phyloP scores from a whole-genome alignment of 2,888 invertebrate genomes.

The Drosophila diplacantha region DNA sequence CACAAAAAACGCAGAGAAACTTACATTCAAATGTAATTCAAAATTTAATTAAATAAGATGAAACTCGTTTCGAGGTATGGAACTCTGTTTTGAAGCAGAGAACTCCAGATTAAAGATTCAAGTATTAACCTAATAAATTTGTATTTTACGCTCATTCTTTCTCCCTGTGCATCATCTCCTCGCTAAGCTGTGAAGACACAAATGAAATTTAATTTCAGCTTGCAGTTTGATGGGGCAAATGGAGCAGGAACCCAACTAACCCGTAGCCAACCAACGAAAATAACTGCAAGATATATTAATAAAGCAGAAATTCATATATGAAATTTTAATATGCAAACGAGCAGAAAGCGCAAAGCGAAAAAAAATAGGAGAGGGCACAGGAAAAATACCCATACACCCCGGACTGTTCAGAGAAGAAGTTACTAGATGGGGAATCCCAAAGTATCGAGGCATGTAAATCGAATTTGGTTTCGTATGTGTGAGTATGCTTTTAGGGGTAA shows the following conservation, averaged over 20 bases:
- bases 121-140: not conserved
- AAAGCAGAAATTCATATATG: constrained; percentile 72
- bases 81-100: too few relatives aligned
- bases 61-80: not conserved
- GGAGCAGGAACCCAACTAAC: constrained; percentile 63
- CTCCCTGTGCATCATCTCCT: constrained; percentile 9
- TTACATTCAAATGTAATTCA: not conserved
- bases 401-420: constrained; percentile 8
- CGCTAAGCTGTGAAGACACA: constrained; percentile 34
- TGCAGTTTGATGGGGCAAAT: constrained; percentile 68
- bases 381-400: constrained; percentile 36
- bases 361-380: constrained; percentile 39
- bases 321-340: constrained; percentile 72
- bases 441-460: constrained; percentile 62
- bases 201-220: constrained; percentile 68
- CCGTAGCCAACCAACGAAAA: constrained; percentile 57
- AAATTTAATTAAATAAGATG: not conserved
- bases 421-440: constrained; percentile 44
- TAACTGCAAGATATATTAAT: constrained; percentile 73
- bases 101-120: too few relatives aligned
- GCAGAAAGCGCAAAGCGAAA: constrained; percentile 51
- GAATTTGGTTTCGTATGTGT: constrained; percentile 35
- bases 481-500: constrained; percentile 17
- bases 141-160: not conserved
- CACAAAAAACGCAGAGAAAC: too few relatives aligned